Percentiles rank a stretch among this genome's conserved stretches.
phyloP scores from a whole-genome alignment of 2,797 vertebrate genomes.

The Epinephelus malabaricus region DNA sequence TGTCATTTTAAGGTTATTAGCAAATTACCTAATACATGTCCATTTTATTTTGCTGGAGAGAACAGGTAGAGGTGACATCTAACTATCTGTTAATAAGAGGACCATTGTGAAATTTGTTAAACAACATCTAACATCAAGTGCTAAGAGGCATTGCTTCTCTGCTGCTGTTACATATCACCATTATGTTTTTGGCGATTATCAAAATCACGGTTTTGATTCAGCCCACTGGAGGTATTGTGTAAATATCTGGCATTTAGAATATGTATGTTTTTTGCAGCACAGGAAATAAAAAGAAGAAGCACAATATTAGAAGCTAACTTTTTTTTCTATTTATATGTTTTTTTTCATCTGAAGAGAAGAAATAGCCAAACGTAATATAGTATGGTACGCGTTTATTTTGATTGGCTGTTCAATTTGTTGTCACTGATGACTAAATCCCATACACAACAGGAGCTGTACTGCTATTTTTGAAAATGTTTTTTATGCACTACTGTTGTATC shows the following conservation, averaged over 20 bases:
- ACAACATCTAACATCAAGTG: background rate
- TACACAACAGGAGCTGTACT: slow-evolving; percentile 46
- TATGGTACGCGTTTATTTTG: slow-evolving; percentile 9
- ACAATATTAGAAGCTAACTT: slow-evolving; percentile 33
- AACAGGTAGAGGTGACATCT: slow-evolving; percentile 2
- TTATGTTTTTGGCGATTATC: slow-evolving; percentile 22
- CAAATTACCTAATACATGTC: background rate
- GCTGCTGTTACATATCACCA: slow-evolving; percentile 1
- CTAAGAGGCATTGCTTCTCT: slow-evolving; percentile 15
- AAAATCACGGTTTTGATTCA: slow-evolving; percentile 23
- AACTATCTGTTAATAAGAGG: slow-evolving; percentile 8
- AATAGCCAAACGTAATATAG: background rate
- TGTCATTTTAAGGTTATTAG: background rate
- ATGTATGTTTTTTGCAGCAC: slow-evolving; percentile 23
- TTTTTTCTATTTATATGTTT: background rate
- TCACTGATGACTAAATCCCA: slow-evolving; percentile 43
- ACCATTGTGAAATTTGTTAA: slow-evolving; percentile 2
- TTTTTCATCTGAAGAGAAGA: background rate
- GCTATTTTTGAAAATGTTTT: slow-evolving; percentile 3
- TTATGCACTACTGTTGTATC: slow-evolving; percentile 38
- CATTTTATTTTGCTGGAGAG: background rate
- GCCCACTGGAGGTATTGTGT: slow-evolving; percentile 11
- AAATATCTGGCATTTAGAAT: slow-evolving; percentile 34
- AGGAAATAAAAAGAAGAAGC: slow-evolving; percentile 34
- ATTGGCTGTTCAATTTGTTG: slow-evolving; percentile 19